phyloP scores from a whole-genome alignment of 2,888 invertebrate species.

The Oscheius sp. region DNA sequence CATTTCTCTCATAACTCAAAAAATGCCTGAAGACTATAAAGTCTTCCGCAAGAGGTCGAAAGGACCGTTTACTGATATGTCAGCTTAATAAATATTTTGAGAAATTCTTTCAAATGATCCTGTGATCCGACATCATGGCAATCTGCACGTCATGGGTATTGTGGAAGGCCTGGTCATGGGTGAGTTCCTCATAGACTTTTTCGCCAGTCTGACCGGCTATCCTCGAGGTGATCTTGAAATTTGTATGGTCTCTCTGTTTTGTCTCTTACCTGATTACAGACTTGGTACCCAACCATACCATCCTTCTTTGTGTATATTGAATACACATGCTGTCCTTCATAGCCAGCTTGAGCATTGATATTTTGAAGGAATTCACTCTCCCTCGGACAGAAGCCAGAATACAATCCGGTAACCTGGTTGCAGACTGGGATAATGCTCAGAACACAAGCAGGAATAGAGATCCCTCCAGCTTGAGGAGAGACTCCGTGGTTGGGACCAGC shows the following conservation, averaged over 20 bases:
- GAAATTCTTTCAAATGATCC: conserved; percentile 39
- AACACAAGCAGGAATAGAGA: conserved; percentile 69
- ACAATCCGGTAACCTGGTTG: conserved; percentile 66
- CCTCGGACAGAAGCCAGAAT: conserved; percentile 69
- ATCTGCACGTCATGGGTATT: conserved; percentile 65
- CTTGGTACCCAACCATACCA: conserved; percentile 66
- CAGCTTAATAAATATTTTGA: background rate
- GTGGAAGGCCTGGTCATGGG: conserved; percentile 67
- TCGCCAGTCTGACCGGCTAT: conserved; percentile 69
- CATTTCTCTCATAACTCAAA: background rate
- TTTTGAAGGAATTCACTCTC: conserved; percentile 69
- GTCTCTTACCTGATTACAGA: conserved; percentile 60
- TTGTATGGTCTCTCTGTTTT: background rate
- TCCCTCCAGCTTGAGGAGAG: conserved; percentile 61
- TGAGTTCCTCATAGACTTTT: conserved; percentile 63
- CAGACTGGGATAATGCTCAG: conserved; percentile 62
- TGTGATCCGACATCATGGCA: conserved; percentile 66
- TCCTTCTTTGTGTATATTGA: conserved; percentile 66
- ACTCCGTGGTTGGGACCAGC: conserved; percentile 73
- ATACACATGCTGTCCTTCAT: conserved; percentile 69
- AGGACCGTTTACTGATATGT: conserved; percentile 5
- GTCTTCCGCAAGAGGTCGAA: too few species aligned
- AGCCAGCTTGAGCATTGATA: conserved; percentile 65
- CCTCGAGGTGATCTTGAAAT: conserved; percentile 49
- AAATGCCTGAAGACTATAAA: background rate